Conservation (phyloP, 1,140 invertebrate genomes). For the Habropoda laboriosa region DNA sequence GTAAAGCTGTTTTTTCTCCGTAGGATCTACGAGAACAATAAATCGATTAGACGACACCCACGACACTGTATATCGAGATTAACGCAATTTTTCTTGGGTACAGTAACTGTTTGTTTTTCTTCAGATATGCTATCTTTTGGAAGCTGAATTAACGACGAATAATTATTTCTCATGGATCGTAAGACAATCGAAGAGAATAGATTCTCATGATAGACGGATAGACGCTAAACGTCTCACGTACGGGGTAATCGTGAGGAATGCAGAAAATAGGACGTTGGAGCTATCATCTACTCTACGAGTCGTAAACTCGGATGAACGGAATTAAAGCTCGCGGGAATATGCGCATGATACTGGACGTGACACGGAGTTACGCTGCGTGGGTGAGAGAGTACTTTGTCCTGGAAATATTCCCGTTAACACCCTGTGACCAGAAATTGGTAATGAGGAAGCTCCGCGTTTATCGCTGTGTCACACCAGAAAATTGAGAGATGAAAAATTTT, state of each 20-base stretch:
- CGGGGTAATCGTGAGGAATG: background rate
- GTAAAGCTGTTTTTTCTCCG: background rate
- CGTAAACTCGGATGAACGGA: conserved; percentile 5
- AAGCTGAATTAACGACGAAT: background rate
- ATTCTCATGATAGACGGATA: background rate
- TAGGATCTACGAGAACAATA: background rate
- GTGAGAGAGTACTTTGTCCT: background rate
- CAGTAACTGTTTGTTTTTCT: background rate
- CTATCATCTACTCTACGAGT: conserved; percentile 20
- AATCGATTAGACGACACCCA: background rate
- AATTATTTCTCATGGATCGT: conserved; percentile 25
- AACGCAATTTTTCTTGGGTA: background rate
- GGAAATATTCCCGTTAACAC: no score
- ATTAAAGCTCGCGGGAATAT: conserved; percentile 10
- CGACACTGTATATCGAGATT: background rate
- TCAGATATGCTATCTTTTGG: background rate
- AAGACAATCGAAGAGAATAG: background rate
- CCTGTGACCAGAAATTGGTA: no score
- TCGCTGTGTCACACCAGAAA: no score
- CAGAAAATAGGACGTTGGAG: conserved; percentile 24
- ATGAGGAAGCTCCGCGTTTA: no score
- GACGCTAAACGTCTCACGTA: conserved; percentile 22
- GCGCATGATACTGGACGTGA: conserved; percentile 7
- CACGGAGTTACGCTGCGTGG: conserved; percentile 6
- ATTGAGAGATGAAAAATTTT: no score